A percentile compares a stretch with the other conserved stretches of the same genome.
Conservation (phyloP, 2,888 invertebrate species). For the Drosophila neutralis region DNA sequence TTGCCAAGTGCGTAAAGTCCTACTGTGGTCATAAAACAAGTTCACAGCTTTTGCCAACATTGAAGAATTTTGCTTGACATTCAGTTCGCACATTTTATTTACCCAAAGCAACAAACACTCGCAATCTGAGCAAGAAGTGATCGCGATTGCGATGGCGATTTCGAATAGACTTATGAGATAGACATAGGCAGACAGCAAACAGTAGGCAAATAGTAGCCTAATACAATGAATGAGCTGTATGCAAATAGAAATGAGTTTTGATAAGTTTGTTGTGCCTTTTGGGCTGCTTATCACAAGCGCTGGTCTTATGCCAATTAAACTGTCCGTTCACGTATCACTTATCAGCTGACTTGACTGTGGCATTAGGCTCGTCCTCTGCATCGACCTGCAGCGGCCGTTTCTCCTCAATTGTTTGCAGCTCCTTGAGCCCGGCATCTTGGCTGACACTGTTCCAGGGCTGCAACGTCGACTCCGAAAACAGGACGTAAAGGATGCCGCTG, state of each 20-base stretch:
- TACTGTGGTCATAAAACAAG: constrained; percentile 10
- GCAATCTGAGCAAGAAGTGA: constrained; percentile 9
- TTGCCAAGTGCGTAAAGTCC: neutral
- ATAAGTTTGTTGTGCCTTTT: constrained; percentile 41
- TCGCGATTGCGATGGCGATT: constrained; percentile 12
- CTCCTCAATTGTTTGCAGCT: constrained; percentile 70
- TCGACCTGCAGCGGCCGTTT: constrained; percentile 45
- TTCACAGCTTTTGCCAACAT: constrained; percentile 23
- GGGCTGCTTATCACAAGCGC: constrained; percentile 41
- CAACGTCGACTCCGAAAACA: constrained; percentile 86
- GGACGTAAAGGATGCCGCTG: constrained; percentile 86
- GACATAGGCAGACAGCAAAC: neutral
- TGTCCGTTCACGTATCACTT: constrained; percentile 42
- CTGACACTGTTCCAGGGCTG: constrained; percentile 86
- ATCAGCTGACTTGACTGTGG: constrained; percentile 33
- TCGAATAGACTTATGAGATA: neutral
- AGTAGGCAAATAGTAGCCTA: too few relatives aligned
- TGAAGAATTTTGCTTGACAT: constrained; percentile 15
- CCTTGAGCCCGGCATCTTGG: constrained; percentile 70
- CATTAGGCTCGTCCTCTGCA: constrained; percentile 2
- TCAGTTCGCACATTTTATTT: constrained; percentile 42
- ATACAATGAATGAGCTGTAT: constrained; percentile 7
- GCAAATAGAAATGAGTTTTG: constrained; percentile 33
- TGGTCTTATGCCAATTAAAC: constrained; percentile 60
- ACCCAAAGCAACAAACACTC: constrained; percentile 8